phyloP scores from a whole-genome alignment of 2,113 vertebrate species.

The Sitta europaea region DNA sequence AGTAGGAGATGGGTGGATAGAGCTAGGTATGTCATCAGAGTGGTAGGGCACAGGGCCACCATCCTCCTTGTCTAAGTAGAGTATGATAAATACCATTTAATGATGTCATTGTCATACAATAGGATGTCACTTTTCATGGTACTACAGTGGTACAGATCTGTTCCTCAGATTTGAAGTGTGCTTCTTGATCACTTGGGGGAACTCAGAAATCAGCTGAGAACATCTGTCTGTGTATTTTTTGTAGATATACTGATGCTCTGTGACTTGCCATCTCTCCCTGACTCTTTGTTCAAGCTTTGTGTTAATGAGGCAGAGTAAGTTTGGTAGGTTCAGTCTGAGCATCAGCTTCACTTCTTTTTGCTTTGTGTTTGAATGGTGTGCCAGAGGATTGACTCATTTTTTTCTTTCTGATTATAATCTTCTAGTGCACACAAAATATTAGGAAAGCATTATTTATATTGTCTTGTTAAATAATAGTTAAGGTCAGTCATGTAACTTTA shows the following conservation, averaged over 20 bases:
- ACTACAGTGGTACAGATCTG: background rate
- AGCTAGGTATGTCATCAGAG: no score
- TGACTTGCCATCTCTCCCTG: background rate
- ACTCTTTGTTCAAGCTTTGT: background rate
- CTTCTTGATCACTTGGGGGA: background rate
- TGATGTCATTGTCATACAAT: background rate
- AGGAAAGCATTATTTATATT: background rate
- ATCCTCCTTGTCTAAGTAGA: background rate
- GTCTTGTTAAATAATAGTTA: background rate
- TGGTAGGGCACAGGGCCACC: background rate
- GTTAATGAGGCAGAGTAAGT: background rate
- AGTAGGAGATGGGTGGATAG: background rate
- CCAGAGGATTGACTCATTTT: rapidly evolving
- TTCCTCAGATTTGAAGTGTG: background rate
- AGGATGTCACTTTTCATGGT: background rate
- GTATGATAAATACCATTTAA: background rate
- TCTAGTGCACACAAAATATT: background rate
- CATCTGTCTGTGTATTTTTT: background rate
- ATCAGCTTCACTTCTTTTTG: background rate
- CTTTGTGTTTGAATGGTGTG: background rate
- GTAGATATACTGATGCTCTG: background rate
- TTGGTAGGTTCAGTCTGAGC: background rate
- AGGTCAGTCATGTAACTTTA: background rate
- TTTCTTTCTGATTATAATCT: background rate
- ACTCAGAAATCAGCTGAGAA: background rate